These are phyloP conservation scores for Albula glossodonta DNA, from an alignment of 2,113 vertebrate genomes.

Conservation along the genomic window DNA sequence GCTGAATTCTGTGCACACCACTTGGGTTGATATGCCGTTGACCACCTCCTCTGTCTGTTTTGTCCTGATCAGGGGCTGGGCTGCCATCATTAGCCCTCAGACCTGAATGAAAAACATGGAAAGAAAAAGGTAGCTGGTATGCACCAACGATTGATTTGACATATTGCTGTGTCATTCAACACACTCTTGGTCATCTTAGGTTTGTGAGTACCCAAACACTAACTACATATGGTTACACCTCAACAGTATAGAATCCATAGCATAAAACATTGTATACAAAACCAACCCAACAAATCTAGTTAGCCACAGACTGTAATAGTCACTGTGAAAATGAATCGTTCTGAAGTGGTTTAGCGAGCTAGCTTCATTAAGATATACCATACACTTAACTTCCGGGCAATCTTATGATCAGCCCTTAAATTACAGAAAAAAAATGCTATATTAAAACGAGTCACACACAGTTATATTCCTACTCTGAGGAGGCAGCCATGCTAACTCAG, in stretches of 20 bases:
- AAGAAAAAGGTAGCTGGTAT: neutral
- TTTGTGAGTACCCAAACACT: no score
- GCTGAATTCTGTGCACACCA: slow-evolving; percentile 90
- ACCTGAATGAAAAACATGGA: neutral
- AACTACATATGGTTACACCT: no score
- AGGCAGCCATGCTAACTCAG: neutral
- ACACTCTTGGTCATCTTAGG: neutral
- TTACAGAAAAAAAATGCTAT: neutral
- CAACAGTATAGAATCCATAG: no score
- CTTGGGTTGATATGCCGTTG: slow-evolving; percentile 81
- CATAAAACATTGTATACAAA: no score
- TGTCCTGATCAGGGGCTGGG: slow-evolving; percentile 70
- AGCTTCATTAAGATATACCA: neutral
- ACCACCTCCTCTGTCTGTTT: slow-evolving; percentile 77
- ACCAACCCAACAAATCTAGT: neutral
- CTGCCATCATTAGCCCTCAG: slow-evolving; percentile 67
- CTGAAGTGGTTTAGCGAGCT: neutral
- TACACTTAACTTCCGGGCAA: neutral
- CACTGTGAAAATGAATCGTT: neutral
- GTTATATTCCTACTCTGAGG: neutral
- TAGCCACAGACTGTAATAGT: neutral
- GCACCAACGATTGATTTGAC: neutral
- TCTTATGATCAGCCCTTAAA: neutral
- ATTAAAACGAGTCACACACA: neutral
- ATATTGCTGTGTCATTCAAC: neutral